Conservation (phyloP, 2,113 vertebrate species). For the Lethenteron reissneri region DNA sequence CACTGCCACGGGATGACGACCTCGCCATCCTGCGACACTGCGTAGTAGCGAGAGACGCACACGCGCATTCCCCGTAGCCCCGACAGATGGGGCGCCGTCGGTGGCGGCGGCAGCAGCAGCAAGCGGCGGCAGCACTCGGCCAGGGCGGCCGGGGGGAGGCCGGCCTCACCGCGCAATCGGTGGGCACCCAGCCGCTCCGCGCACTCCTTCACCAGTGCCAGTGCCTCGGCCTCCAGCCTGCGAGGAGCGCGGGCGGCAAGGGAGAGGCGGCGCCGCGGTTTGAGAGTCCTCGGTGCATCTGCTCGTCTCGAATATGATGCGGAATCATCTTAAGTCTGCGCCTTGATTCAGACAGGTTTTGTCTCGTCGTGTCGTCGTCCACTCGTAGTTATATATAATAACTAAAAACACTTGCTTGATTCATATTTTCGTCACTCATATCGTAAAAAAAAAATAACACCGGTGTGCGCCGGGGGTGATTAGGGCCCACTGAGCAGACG, state of each 20-base stretch:
- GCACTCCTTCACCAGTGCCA: slow-evolving; percentile 28
- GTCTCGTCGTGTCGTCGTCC: too few species aligned
- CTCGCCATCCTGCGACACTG: slow-evolving; percentile 78
- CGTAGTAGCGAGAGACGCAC: slow-evolving; percentile 65
- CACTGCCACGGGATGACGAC: slow-evolving; percentile 88
- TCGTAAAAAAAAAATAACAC: too few species aligned
- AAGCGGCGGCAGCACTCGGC: slow-evolving; percentile 48
- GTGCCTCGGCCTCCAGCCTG: slow-evolving; percentile 49
- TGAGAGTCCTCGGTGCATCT: too few species aligned
- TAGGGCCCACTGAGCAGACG: too few species aligned
- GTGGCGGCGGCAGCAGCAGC: slow-evolving; percentile 22
- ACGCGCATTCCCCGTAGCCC: slow-evolving; percentile 49
- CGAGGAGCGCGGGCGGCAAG: background rate
- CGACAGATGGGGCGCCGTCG: slow-evolving; percentile 11
- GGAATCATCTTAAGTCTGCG: too few species aligned
- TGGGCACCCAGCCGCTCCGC: slow-evolving; percentile 32
- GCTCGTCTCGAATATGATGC: too few species aligned
- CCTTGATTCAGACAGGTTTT: too few species aligned
- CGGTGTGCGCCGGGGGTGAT: too few species aligned
- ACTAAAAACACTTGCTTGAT: too few species aligned
- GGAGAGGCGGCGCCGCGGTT: too few species aligned
- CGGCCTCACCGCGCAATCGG: slow-evolving; percentile 57
- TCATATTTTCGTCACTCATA: too few species aligned
- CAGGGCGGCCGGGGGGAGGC: slow-evolving; percentile 60
- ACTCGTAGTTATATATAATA: too few species aligned